These are phyloP conservation scores for Chaenocephalus aceratus DNA, from an alignment of 2,113 vertebrate genomes.

Conservation along the genomic window DNA sequence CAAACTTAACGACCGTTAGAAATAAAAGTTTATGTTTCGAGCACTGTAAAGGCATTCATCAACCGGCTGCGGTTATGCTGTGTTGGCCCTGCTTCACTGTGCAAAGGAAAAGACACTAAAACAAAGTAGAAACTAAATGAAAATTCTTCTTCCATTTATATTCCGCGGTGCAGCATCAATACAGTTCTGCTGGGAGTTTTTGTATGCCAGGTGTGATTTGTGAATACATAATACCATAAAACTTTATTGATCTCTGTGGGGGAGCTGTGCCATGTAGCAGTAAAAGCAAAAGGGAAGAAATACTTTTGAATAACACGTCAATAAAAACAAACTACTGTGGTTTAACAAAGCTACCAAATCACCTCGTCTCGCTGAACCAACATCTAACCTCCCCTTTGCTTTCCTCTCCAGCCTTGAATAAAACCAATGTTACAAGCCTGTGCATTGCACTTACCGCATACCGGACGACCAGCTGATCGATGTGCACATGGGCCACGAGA, in stretches of 20 bases:
- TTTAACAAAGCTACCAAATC: not conserved
- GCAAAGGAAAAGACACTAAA: not conserved
- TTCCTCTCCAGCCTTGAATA: not conserved
- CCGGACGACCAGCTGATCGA: slow-evolving; percentile 25
- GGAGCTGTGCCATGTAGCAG: not conserved
- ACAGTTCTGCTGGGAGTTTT: not conserved
- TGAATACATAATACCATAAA: not conserved
- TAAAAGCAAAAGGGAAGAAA: not conserved
- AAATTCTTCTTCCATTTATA: not conserved
- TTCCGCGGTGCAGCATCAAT: not conserved
- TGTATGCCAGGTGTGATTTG: not conserved
- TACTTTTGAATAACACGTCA: not conserved
- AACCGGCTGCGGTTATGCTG: not conserved
- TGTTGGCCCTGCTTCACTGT: no score
- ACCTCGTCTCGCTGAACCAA: not conserved
- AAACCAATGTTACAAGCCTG: not conserved
- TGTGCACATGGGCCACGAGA: slow-evolving; percentile 4
- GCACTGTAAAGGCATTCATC: not conserved
- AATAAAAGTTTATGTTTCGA: not conserved
- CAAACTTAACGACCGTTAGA: not conserved
- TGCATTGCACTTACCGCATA: slow-evolving; percentile 2
- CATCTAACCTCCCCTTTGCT: not conserved
- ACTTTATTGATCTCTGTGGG: not conserved
- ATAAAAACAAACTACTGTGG: not conserved
- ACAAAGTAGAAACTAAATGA: not conserved